Base-by-base conservation (phyloP, 2,797 vertebrate species). In the Artibeus jamaicensis region DNA sequence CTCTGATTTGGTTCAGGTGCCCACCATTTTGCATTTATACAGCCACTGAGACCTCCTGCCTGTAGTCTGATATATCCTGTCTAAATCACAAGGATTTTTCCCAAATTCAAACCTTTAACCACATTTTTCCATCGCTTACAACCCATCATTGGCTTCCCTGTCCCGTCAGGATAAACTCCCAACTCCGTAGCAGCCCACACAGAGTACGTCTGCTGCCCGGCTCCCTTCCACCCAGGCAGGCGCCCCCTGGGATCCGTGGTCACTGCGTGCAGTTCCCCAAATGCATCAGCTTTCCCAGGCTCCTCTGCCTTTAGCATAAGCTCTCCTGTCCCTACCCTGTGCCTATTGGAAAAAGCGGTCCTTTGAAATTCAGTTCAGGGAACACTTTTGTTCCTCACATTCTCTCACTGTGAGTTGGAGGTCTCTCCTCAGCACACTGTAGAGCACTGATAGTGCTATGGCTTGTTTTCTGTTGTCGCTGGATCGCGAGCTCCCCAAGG, bases 321-420 rank as follows among this genome's bases (percentile, higher is more conserved):
- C 2, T 0, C 42, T 76, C 6, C 29, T 5, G 68, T 16, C 39
- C 16, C 77, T 15, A 34, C 6, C 37, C 9, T 39, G 57, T 37
- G 50, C 62, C 57, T 79, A 1, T 37, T 70, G 76, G 29, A n/a
- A n/a, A n/a, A n/a, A n/a, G n/a, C n/a, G n/a, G n/a, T 70, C 53
- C 42, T 93, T 93, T 73, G 68, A 96, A 95, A 74, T 85, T 86
- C n/a, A 73, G 32, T 77, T 91, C 26, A 48, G 55, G 22, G 18
- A 87, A 79, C 21, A 78, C 12, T 86, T 86, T 89, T 39, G 16
- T 73, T 39, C 89, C 62, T 91, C 29, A 55, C 6, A 59, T 77
- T 21, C 85, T 89, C 22, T 89, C 32, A 32, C 10, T 22, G 3
- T 81, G 34, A n/a, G 6, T 37, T 74, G 32, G 29, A 78, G 62